Percentiles rank a stretch among this genome's conserved stretches.
phyloP scores from a whole-genome alignment of 2,797 vertebrate genomes.

The Crax fasciolata region DNA sequence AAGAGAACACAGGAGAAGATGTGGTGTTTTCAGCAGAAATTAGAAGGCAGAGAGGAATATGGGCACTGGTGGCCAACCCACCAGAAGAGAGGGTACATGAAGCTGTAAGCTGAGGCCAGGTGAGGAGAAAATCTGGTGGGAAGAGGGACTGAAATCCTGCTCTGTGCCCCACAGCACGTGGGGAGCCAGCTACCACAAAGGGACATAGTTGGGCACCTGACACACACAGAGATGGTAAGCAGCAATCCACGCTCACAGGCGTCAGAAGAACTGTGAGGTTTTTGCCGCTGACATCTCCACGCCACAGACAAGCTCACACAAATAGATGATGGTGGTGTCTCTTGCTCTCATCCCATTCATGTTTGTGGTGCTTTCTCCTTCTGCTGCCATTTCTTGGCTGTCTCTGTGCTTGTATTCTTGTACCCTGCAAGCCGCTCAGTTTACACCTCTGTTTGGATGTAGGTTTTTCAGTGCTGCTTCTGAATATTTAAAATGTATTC shows the following conservation, averaged over 20 bases:
- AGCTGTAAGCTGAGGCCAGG: neutral
- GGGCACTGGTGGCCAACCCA: neutral
- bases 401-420: neutral
- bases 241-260: neutral
- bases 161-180: neutral
- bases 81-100: neutral
- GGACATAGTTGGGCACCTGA: neutral
- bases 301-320: neutral
- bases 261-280: neutral
- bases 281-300: neutral
- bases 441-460: neutral
- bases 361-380: neutral
- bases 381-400: neutral
- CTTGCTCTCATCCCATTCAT: neutral
- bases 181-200: neutral
- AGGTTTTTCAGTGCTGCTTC: constrained; percentile 3
- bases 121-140: neutral
- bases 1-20: neutral
- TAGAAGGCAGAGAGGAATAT: neutral
- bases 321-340: neutral
- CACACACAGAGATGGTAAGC: fast-evolving
- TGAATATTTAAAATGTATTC: constrained; percentile 21
- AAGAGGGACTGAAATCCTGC: neutral
- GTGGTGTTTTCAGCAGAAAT: neutral
- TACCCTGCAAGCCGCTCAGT: neutral